Base-by-base conservation (phyloP, 2,888 invertebrate genomes). In the Psylliodes chrysocephalus region DNA sequence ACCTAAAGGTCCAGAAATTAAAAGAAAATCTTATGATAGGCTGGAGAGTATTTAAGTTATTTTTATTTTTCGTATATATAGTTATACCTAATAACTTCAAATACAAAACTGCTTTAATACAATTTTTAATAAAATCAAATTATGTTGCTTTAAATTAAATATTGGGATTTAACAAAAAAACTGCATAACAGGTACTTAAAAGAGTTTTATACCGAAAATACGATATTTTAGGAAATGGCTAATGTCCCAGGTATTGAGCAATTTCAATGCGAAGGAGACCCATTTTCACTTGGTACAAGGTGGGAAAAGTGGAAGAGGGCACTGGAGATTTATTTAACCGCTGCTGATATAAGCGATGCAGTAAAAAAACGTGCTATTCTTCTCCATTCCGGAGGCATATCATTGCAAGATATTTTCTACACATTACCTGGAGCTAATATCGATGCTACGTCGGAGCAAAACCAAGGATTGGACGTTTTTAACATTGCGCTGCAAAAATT, bases 261-360 rank as follows among this genome's bases (percentile, higher is more conserved):
- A 12, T 64, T 71, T 38, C 67, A 73, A 25, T 64, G 69, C 14
- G 74, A 71, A 10, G 74, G 76, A n/a, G 74, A 76, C 14, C 49
- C 47, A 18, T 33, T 67, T 12, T 71, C 74, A 1, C 64, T 76
- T 0, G 76, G 71, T 1, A 38, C 69, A 18, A 56, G 69, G 17
- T 77, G 74, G 75, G 71, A 77, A 35, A 72, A 72, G 63, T 77
- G 76, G 77, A 75, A 72, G 53, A 60, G 75, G 33, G 69, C 71
- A 6, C 44, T 75, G 3, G 22, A 44, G 10, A 72, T 74, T 12
- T 77, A 74, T 46, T 38, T 74, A 19, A 68, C 70, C n/a, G 71
- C 69, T 3, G 35, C 68, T 17, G 53, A 51, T 19, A 60, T 69
- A 3, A 25, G 30, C 33, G 51, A 59, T 18, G 49, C 51, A 1